Conservation (phyloP, 2,888 invertebrate genomes). For the Neoascia interrupta region DNA sequence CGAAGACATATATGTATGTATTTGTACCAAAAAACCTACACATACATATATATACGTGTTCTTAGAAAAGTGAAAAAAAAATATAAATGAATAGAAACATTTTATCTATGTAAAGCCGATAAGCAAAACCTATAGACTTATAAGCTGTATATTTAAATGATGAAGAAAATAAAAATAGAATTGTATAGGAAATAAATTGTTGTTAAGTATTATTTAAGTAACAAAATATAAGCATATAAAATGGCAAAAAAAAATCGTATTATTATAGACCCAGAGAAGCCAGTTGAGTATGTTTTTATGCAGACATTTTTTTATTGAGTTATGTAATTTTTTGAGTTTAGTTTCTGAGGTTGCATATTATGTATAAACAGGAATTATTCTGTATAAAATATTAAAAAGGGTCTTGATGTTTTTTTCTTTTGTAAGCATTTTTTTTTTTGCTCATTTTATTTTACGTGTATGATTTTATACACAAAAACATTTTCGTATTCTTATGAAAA, state of each 20-base stretch:
- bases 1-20: conserved; percentile 48
- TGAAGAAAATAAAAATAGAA: conserved; percentile 49
- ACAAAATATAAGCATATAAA: conserved; percentile 36
- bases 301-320: no score
- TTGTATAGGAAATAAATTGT: conserved; percentile 68
- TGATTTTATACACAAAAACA: conserved; percentile 22
- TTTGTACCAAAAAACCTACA: conserved; percentile 23
- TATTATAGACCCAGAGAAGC: not conserved
- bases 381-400: not conserved
- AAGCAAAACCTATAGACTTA: conserved; percentile 67
- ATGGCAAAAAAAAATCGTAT: not conserved
- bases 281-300: conserved; percentile 23
- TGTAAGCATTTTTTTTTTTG: conserved; percentile 1
- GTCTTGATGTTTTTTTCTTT: conserved; percentile 11
- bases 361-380: no score
- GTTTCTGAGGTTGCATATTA: no score
- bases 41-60: conserved; percentile 39
- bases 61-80: conserved; percentile 57
- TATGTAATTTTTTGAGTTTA: not conserved
- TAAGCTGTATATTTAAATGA: conserved; percentile 64
- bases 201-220: conserved; percentile 69
- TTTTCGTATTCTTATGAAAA: conserved; percentile 39
- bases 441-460: not conserved
- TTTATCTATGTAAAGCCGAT: conserved; percentile 62
- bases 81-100: conserved; percentile 59